These are phyloP conservation scores for Natrix natrix DNA, from an alignment of 2,797 vertebrate species.

Conservation along the genomic window DNA sequence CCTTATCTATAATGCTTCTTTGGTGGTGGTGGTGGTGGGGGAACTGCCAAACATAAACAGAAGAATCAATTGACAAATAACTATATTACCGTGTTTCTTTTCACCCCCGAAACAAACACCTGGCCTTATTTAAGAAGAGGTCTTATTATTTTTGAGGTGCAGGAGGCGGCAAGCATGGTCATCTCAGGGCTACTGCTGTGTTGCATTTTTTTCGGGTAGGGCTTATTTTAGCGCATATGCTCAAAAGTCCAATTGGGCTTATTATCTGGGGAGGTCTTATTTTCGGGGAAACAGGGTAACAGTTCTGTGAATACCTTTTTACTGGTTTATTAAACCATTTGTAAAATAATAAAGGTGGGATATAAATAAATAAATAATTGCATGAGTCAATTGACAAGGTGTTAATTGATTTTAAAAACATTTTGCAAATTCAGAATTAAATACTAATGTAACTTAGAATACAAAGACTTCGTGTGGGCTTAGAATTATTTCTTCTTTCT, in stretches of 20 bases:
- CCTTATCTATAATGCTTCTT: slow-evolving; percentile 26
- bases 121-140: no score
- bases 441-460: slow-evolving; percentile 7
- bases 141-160: no score
- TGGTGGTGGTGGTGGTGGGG: no score
- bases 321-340: background rate
- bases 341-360: background rate
- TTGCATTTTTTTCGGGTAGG: no score
- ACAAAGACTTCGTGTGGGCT: background rate
- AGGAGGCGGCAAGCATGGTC: no score
- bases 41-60: background rate
- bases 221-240: no score
- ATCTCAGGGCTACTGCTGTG: no score
- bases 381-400: background rate
- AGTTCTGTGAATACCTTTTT: background rate
- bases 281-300: background rate
- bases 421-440: slow-evolving; percentile 13
- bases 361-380: background rate
- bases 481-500: background rate
- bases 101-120: no score
- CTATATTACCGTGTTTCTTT: background rate
- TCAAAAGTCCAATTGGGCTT: no score
- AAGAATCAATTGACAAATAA: background rate
- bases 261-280: no score
- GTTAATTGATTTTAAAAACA: background rate